Evolutionary conservation across 2,888 invertebrate genomes (phyloP), one percentile per base, ranked within the genome.

Genomic region (Idaea biselata): DNA sequence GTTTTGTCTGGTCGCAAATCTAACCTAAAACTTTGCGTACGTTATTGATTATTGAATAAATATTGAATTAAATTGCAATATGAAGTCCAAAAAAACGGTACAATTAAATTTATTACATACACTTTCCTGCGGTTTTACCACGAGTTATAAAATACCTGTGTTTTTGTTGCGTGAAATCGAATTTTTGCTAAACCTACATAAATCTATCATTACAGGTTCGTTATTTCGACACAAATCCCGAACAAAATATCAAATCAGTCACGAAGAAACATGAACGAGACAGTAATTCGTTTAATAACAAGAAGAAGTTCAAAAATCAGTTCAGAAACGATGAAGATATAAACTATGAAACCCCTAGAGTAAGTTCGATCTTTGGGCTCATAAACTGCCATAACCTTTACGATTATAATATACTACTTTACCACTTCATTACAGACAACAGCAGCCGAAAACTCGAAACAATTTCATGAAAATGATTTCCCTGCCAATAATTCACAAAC

Each of bases 181-280:
- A 14, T 11, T 44, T 44, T 44, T 14, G 11, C 14, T 33, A 33
- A 33, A 7, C 14, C 14, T 33, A 2, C 44, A 53, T 18, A 53
- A 16, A 18, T 25, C 16, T 55, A 16, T 25, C 55, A 25, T 68
- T 70, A 59, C 64, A 68, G 60, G 74, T 79, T 69, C 82, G 89
- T 25, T 89, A 90, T 74, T 90, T 88, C 68, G 79, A 84, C 59
- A 60, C 71, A 55, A 73, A 55, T 54, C 70, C 17, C 67, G 69
- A 32, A 64, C 73, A 58, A 62, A 74, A 25, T 32, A 64, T 18
- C 56, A 66, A 62, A 65, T 25, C 62, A 2, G 57, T 64, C 54
- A 57, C 71, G 67, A 67, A 69, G 70, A 32, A 63, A 62, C 55
- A 68, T 11, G 61, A 63, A n/a, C 57, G 64, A 16, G 55, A 65